A percentile compares a stretch with the other conserved stretches of the same genome.
phyloP scores from a whole-genome alignment of 2,797 vertebrate species.

The Okamejei kenojei region DNA sequence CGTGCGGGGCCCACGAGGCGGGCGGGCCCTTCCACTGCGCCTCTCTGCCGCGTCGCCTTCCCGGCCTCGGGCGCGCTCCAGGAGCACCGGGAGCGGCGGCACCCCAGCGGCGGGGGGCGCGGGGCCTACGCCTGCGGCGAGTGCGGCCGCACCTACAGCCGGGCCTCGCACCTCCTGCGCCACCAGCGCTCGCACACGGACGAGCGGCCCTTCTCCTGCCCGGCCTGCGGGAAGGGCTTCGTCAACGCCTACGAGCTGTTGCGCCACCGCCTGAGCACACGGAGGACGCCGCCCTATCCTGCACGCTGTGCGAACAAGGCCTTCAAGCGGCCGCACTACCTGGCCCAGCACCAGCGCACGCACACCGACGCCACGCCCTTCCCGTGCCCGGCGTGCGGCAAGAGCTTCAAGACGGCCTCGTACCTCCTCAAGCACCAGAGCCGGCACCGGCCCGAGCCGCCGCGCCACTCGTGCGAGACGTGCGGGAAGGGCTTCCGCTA shows the following conservation, averaged over 20 bases:
- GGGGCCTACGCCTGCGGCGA: neutral
- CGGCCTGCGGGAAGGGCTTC: constrained; percentile 77
- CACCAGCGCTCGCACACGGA: constrained; percentile 84
- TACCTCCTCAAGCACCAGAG: constrained; percentile 66
- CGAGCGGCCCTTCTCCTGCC: constrained; percentile 77
- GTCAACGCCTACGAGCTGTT: constrained; percentile 75
- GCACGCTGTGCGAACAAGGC: constrained; percentile 73
- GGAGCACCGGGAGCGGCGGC: neutral
- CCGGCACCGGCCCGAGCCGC: constrained; percentile 62
- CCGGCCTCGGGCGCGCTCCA: neutral
- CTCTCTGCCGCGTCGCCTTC: constrained; percentile 83
- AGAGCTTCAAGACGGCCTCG: constrained; percentile 60
- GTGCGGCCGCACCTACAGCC: neutral
- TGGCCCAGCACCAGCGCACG: constrained; percentile 76
- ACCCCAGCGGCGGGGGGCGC: too few species aligned
- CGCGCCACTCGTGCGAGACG: constrained; percentile 58
- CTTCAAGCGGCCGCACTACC: constrained; percentile 82
- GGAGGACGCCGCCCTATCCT: too few species aligned
- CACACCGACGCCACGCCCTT: constrained; percentile 55
- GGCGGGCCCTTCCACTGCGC: constrained; percentile 77
- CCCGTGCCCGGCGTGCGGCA: constrained; percentile 63
- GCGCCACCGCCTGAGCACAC: constrained; percentile 77
- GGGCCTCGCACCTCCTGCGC: constrained; percentile 66
- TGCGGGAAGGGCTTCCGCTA: constrained; percentile 63
- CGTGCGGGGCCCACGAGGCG: constrained; percentile 49